Evolutionary conservation across 2,797 vertebrate genomes (phyloP).

Genomic region (Fistularia commersonii): DNA sequence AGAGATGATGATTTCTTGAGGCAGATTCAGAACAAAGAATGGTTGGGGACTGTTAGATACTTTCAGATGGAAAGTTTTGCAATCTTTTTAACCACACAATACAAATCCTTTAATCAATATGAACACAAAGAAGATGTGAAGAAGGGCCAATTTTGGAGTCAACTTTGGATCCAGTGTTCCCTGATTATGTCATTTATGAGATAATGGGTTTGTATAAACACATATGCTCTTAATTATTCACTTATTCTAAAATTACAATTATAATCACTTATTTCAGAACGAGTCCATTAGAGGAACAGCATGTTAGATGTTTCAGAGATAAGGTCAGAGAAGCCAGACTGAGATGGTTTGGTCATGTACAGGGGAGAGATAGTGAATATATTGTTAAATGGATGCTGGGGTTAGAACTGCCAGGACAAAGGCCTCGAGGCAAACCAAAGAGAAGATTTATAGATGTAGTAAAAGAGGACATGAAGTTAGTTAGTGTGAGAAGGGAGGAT

Average conservation of each 20-base stretch:
- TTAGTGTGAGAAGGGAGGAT: too few relatives aligned
- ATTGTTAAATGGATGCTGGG: too few relatives aligned
- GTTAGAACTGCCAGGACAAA: too few relatives aligned
- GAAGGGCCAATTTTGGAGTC: constrained; percentile 4
- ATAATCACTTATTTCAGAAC: too few relatives aligned
- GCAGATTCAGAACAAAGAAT: constrained; percentile 42
- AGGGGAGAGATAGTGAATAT: too few relatives aligned
- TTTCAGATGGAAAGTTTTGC: constrained; percentile 50
- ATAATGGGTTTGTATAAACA: constrained; percentile 5
- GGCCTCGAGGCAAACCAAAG: too few relatives aligned
- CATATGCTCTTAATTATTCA: neutral
- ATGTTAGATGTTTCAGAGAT: too few relatives aligned
- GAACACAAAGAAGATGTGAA: constrained; percentile 33
- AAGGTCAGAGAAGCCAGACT: too few relatives aligned
- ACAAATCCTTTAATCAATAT: constrained; percentile 51
- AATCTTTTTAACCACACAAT: constrained; percentile 58
- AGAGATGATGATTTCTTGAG: constrained; percentile 53
- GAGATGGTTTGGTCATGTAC: too few relatives aligned
- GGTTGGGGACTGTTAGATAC: constrained; percentile 35
- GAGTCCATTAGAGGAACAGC: too few relatives aligned
- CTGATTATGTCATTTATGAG: constrained; percentile 14
- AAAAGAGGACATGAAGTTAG: too few relatives aligned
- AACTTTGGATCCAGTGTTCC: constrained; percentile 5
- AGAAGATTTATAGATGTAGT: too few relatives aligned
- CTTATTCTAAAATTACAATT: neutral